phyloP scores from a whole-genome alignment of 2,797 vertebrate species.

The Hoplostethus atlanticus region DNA sequence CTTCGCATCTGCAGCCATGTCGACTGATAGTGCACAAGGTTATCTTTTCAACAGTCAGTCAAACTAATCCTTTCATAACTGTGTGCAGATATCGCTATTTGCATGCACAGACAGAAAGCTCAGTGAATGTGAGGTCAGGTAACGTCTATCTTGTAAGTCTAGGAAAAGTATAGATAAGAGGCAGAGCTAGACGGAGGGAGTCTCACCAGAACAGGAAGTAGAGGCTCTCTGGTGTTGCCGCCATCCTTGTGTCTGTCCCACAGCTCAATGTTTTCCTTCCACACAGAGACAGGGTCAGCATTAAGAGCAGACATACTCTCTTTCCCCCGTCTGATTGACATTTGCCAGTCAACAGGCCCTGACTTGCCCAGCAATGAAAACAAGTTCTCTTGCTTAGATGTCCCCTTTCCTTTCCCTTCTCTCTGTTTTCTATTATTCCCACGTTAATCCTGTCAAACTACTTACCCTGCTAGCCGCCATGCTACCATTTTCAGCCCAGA shows the following conservation, averaged over 20 bases:
- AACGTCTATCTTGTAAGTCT: constrained; percentile 5
- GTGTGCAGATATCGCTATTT: constrained; percentile 1
- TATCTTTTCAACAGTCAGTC: neutral
- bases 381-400: too few species aligned
- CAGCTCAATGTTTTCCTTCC: constrained; percentile 59
- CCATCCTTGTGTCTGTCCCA: neutral
- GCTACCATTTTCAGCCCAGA: too few species aligned
- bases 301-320: neutral
- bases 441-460: too few species aligned
- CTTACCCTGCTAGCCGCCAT: too few species aligned
- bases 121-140: neutral
- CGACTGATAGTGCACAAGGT: neutral
- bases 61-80: neutral
- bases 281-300: constrained; percentile 26
- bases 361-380: neutral
- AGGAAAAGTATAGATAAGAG: constrained; percentile 1
- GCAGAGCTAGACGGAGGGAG: neutral
- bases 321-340: too few species aligned
- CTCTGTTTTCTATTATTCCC: too few species aligned
- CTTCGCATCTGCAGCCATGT: neutral
- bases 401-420: neutral
- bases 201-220: constrained; percentile 60
- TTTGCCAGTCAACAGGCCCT: neutral
- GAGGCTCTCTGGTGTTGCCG: constrained; percentile 9
- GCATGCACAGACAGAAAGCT: constrained; percentile 9